Percentiles rank a stretch among this genome's conserved stretches.
phyloP scores from a whole-genome alignment of 2,888 invertebrate genomes.

The Pterostichus niger region DNA sequence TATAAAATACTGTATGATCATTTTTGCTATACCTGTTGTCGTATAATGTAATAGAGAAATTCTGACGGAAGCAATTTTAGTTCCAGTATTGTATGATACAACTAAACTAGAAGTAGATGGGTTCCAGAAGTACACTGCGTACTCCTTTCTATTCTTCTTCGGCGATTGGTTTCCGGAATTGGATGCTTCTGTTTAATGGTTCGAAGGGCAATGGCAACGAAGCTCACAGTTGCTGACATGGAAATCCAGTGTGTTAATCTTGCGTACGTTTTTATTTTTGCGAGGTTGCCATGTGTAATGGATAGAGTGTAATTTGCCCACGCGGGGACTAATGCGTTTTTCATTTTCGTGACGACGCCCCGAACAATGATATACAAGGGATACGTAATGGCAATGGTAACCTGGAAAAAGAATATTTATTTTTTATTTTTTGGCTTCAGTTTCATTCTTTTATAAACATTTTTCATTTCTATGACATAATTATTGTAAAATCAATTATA shows the following conservation, averaged over 20 bases:
- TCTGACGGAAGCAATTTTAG: slow-evolving; percentile 26
- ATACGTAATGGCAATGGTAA: background rate
- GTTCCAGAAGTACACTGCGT: slow-evolving; percentile 25
- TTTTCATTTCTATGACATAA: too few relatives aligned
- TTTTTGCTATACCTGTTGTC: background rate
- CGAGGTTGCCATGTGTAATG: slow-evolving; percentile 35
- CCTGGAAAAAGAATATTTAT: background rate
- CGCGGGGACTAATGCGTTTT: slow-evolving; percentile 41
- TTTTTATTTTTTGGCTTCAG: background rate
- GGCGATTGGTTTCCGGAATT: slow-evolving; percentile 44
- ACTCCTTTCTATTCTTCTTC: slow-evolving; percentile 25
- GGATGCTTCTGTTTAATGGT: slow-evolving; percentile 48
- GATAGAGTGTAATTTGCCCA: slow-evolving; percentile 36
- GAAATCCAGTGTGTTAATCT: slow-evolving; percentile 40
- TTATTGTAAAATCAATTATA: too few relatives aligned
- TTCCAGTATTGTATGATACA: slow-evolving; percentile 14
- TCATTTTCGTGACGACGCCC: slow-evolving; percentile 25
- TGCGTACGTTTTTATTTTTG: slow-evolving; percentile 47
- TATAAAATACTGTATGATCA: background rate
- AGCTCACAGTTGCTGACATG: slow-evolving; percentile 31
- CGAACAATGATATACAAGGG: slow-evolving; percentile 7
- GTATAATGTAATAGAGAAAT: background rate
- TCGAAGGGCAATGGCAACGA: background rate
- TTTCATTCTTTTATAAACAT: too few relatives aligned
- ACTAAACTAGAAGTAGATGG: slow-evolving; percentile 7